Percentiles rank a stretch among this genome's conserved stretches.
Conservation (phyloP, 2,113 vertebrate genomes). For the Caloenas nicobarica region DNA sequence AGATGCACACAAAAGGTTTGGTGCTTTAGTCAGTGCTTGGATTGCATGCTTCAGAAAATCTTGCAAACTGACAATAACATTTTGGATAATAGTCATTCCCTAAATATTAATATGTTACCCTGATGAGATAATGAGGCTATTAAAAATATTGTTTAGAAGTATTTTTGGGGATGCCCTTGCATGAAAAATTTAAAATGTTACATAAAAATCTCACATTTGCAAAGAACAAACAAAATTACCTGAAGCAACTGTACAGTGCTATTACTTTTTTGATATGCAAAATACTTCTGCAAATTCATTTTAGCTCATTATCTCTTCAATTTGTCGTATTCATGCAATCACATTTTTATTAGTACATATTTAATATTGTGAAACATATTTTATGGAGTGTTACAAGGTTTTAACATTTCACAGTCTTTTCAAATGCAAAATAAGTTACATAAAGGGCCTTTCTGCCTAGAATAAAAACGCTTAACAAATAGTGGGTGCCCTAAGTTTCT, state of each 20-base stretch:
- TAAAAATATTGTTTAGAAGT: background rate
- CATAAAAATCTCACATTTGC: background rate
- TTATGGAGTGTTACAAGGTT: background rate
- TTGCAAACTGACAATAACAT: background rate
- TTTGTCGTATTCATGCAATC: slow-evolving; percentile 5
- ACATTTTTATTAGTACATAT: background rate
- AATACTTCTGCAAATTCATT: slow-evolving; percentile 33
- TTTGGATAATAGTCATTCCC: background rate
- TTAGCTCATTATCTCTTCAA: slow-evolving; percentile 32
- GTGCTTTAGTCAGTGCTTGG: background rate
- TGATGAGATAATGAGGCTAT: background rate
- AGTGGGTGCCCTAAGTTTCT: background rate
- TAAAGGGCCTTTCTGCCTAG: background rate
- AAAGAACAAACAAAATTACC: slow-evolving; percentile 38
- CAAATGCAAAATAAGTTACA: background rate
- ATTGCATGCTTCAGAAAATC: background rate
- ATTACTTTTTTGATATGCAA: slow-evolving; percentile 57
- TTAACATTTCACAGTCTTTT: slow-evolving; percentile 7
- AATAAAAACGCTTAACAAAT: background rate
- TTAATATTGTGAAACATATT: slow-evolving; percentile 10
- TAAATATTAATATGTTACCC: background rate
- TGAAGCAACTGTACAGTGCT: background rate
- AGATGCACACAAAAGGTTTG: background rate
- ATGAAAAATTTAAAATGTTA: background rate
- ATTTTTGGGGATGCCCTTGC: background rate